Base-by-base conservation (phyloP, 2,113 vertebrate genomes). In the Strix aluco region DNA sequence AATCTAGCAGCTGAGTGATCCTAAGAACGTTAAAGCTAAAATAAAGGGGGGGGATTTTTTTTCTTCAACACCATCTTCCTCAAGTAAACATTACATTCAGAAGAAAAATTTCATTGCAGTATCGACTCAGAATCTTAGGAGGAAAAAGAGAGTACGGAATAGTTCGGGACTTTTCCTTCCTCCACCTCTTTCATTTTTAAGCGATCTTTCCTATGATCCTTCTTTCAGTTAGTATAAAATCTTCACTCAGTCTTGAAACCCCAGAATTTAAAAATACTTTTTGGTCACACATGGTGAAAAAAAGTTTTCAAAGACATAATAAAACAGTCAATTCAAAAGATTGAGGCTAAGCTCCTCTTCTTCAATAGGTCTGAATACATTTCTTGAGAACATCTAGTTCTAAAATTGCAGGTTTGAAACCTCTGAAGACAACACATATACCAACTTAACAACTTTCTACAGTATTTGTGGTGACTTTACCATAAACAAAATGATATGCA, bases 1-100 rank as follows among this genome's bases (percentile, higher is more conserved):
- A 84, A 32, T 57, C 81, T 55, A 81, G 65, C 86, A 94, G 89
- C 86, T 65, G 63, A 96, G 94, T 54, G 73, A 87, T 67, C 77
- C 80, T 71, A 88, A 91, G 81, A 94, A 82, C 4, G 42, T 69
- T 40, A 21, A 47, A 81, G 42, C 21, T 69, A 65, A 93, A 77
- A 66, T 55, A 82, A 79, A 74, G 23, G 10, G 10, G 15, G 9
- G 20, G 4, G 1, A 1, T 34, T 63, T 77, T 51, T 46, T 58
- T 80, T 10, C 36, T 86, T 74, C 65, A 71, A 73, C 55, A 92
- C 36, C 55, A 62, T 36, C 38, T 81, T 92, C 51, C 72, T 90
- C 75, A 89, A 74, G 36, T 61, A 88, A 94, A 88, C 22, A 38
- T 47, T 75, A 74, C 36, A 30, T 40, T 78, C 29, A 13, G 36